A percentile compares a stretch with the other conserved stretches of the same genome.
Evolutionary conservation across 2,113 vertebrate genomes (phyloP).

Genomic region (Toxotes jaculatrix): DNA sequence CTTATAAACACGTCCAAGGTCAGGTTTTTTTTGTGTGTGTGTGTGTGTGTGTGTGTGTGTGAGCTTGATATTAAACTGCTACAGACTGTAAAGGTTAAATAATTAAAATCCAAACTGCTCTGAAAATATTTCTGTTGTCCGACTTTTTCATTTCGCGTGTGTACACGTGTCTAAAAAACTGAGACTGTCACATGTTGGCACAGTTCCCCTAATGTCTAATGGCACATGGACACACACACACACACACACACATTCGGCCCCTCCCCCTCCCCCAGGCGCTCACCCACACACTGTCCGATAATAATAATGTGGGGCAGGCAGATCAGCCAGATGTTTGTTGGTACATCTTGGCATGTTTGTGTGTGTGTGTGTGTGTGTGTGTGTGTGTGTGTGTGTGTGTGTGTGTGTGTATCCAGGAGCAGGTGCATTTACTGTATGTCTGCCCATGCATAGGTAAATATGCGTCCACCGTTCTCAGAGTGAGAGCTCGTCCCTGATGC

Average conservation of each 20-base stretch:
- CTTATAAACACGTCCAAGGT: conserved; percentile 17
- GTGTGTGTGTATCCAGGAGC: background rate
- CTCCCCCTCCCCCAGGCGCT: background rate
- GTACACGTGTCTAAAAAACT: background rate
- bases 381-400: conserved; percentile 6
- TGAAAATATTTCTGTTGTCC: too few relatives aligned
- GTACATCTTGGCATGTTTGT: background rate
- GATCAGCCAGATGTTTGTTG: conserved; percentile 63
- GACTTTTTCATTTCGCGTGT: background rate
- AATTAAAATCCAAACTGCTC: too few relatives aligned
- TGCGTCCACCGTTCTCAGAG: background rate
- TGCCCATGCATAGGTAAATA: conserved; percentile 11
- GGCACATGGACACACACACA: background rate
- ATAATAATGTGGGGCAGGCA: conserved; percentile 61
- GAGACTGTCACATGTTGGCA: conserved; percentile 8
- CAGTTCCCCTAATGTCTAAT: background rate
- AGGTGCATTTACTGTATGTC: conserved; percentile 30
- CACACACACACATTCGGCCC: conserved; percentile 10
- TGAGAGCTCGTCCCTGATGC: background rate
- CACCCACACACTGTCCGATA: background rate
- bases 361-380: conserved; percentile 13
- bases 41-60: conserved; percentile 9
- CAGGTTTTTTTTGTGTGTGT: background rate
- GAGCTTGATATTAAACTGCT: background rate
- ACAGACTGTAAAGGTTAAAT: background rate